Evolutionary conservation across 2,797 vertebrate species (phyloP).

Genomic region (Sebastolobus altivelis): DNA sequence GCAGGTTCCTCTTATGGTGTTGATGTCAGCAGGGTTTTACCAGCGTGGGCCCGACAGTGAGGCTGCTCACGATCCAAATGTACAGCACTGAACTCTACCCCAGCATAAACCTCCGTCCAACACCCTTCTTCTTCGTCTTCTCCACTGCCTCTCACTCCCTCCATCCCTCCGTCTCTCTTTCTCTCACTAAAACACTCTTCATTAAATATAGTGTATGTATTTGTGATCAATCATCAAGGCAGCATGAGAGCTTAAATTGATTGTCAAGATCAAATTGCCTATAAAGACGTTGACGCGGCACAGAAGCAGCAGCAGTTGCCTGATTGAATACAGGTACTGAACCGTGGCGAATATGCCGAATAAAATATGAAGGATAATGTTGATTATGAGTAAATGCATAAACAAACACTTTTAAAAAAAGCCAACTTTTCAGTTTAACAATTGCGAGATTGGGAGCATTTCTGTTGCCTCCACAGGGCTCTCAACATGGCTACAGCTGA

Average conservation of each 20-base stretch:
- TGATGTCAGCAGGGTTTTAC: constrained; percentile 17
- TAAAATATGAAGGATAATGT: constrained; percentile 11
- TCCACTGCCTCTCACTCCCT: not conserved
- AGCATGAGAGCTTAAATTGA: constrained; percentile 49
- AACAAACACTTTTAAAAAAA: constrained; percentile 20
- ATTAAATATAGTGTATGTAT: constrained; percentile 59
- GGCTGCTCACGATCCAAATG: constrained; percentile 9
- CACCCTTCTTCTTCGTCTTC: not conserved
- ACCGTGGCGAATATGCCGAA: not conserved
- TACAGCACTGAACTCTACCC: not conserved
- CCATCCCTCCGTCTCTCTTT: not conserved
- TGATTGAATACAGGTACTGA: constrained; percentile 27
- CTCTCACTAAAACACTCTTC: constrained; percentile 30
- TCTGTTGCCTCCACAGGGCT: no score
- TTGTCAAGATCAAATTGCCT: constrained; percentile 48
- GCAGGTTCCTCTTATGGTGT: constrained; percentile 11
- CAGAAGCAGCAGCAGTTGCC: constrained; percentile 23
- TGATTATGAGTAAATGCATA: constrained; percentile 14
- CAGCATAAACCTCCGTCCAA: constrained; percentile 12
- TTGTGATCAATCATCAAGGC: constrained; percentile 49
- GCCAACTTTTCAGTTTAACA: not conserved
- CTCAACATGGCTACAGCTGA: no score
- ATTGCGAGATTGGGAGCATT: no score
- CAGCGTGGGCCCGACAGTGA: not conserved
- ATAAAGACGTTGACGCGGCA: constrained; percentile 39